Base-by-base conservation (phyloP, 2,888 invertebrate species). In the Cloeon dipterum region DNA sequence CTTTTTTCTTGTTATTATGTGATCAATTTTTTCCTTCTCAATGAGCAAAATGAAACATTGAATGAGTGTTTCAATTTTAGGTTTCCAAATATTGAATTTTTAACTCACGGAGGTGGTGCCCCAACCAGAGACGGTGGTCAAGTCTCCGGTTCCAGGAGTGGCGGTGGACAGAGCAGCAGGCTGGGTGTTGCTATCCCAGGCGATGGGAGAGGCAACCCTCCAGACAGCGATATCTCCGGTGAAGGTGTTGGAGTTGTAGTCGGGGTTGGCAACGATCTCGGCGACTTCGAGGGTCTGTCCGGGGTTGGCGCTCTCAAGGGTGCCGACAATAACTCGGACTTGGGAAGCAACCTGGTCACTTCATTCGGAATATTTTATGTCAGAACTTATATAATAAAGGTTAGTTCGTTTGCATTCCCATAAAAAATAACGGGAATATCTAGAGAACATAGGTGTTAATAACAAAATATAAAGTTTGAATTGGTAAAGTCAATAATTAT, bases 131-230 rank as follows among this genome's bases (percentile, higher is more conserved):
- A 52, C 49, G n/a, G n/a, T 16, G 10, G n/a, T n/a, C 5, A 16
- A 5, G 29, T 29, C 29, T 11, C 29, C 29, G 14, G 7, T 14
- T 14, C 29, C 5, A 23, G 23, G 10, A 40, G 61, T 55, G 41
- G 70, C 67, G 38, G 55, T 47, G 1, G 65, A 59, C 0, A 86
- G 56, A 49, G 86, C 86, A 2, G 76, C 83, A 0, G 86, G 83
- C 37, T 73, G 65, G 41, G 82, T 55, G 3, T 67, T 50, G 23
- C 65, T 67, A 29, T 59, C 59, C 41, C 74, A 61, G 34, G 59
- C 54, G 3, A 76, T 63, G 5, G 58, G 54, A 8, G 52, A 54
- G 0, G 57, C 44, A 2, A 73, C 52, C 53, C 64, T 60, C 5
- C 72, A 44, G 1, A 71, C 46, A 0, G 70, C 68, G 21, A 68